Conservation (phyloP, 2,888 invertebrate genomes). For the Leptinotarsa peninsularis region DNA sequence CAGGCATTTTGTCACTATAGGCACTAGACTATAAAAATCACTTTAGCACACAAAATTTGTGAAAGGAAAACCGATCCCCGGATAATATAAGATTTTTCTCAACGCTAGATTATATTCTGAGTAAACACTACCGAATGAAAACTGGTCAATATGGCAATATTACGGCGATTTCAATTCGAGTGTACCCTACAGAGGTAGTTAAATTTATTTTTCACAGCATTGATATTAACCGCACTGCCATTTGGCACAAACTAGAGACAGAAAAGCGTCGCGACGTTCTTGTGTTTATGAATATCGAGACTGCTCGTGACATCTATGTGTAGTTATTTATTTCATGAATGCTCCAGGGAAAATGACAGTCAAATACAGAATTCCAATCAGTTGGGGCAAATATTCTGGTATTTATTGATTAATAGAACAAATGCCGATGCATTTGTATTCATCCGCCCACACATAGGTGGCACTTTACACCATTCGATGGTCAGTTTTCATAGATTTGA, state of each 20-base stretch:
- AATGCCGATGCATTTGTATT: too few relatives aligned
- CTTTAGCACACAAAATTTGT: conserved; percentile 38
- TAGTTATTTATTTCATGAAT: too few relatives aligned
- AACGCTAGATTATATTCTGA: conserved; percentile 36
- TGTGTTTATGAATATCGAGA: conserved; percentile 19
- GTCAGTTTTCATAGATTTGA: too few relatives aligned
- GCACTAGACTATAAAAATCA: conserved; percentile 43
- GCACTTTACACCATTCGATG: too few relatives aligned
- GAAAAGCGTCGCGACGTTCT: conserved; percentile 43
- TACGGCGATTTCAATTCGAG: conserved; percentile 8
- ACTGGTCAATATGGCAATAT: conserved; percentile 8
- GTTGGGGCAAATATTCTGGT: too few relatives aligned
- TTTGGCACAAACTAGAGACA: conserved; percentile 43
- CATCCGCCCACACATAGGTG: too few relatives aligned
- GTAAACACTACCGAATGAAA: conserved; percentile 36
- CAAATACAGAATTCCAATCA: too few relatives aligned
- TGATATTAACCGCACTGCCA: conserved; percentile 44
- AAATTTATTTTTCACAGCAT: conserved; percentile 34
- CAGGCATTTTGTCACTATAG: conserved; percentile 71
- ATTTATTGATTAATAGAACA: too few relatives aligned
- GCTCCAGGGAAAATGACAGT: too few relatives aligned
- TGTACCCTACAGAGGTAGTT: conserved; percentile 20
- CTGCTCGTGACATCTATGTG: conserved; percentile 7
- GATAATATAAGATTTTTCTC: neutral
- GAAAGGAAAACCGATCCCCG: conserved; percentile 20